Percentiles rank a stretch among this genome's conserved stretches.
Evolutionary conservation across 2,888 invertebrate species (phyloP).

Genomic region (Anthoptus insignis): DNA sequence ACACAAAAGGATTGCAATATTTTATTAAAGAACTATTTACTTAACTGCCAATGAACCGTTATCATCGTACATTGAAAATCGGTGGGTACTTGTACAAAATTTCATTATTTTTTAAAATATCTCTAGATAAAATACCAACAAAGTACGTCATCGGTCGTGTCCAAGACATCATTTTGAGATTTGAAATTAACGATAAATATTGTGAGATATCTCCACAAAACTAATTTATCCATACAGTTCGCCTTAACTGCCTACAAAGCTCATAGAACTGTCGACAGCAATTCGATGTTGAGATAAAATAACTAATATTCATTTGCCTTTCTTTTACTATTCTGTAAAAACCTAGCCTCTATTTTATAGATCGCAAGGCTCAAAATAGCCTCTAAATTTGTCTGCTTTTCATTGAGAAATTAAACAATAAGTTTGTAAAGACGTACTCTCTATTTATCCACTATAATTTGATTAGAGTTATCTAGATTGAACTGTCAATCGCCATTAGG

Average conservation of each 20-base stretch:
- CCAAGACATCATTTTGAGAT: slow-evolving; percentile 29
- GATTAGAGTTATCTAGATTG: slow-evolving; percentile 82
- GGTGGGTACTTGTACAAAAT: not conserved
- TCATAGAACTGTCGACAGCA: slow-evolving; percentile 67
- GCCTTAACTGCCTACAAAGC: slow-evolving; percentile 62
- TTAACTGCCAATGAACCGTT: too few relatives aligned
- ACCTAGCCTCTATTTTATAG: slow-evolving; percentile 17
- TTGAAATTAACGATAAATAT: slow-evolving; percentile 45
- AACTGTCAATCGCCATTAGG: slow-evolving; percentile 78
- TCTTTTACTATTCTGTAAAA: not conserved
- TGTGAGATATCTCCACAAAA: slow-evolving; percentile 49
- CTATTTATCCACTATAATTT: slow-evolving; percentile 60
- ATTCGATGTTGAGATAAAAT: slow-evolving; percentile 60
- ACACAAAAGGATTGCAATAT: too few relatives aligned
- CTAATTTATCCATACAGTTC: slow-evolving; percentile 65
- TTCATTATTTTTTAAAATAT: not conserved
- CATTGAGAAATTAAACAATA: too few relatives aligned
- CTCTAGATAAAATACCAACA: not conserved
- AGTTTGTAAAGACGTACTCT: slow-evolving; percentile 43
- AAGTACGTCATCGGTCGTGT: slow-evolving; percentile 10
- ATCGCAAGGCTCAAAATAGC: slow-evolving; percentile 34
- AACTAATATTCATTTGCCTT: slow-evolving; percentile 16
- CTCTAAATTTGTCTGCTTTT: slow-evolving; percentile 15
- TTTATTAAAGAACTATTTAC: too few relatives aligned
- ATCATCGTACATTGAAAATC: too few relatives aligned